A percentile compares a stretch with the other conserved stretches of the same genome.
phyloP scores from a whole-genome alignment of 2,113 vertebrate species.

The Antigone vipio region DNA sequence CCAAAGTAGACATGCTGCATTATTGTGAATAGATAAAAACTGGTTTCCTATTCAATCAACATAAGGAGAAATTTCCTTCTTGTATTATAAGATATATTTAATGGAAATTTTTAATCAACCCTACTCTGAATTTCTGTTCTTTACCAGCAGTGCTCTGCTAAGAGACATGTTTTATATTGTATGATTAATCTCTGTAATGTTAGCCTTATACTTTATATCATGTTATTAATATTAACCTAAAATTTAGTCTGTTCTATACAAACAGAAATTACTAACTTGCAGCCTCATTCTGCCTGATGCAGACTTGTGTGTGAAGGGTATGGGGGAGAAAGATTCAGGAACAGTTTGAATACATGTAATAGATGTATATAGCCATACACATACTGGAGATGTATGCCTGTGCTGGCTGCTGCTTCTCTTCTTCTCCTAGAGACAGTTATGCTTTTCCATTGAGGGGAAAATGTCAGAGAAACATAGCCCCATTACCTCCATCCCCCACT shows the following conservation, averaged over 20 bases:
- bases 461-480: neutral
- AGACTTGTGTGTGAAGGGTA: neutral
- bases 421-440: neutral
- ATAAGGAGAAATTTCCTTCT: neutral
- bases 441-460: neutral
- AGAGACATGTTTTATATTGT: neutral
- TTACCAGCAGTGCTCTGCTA: neutral
- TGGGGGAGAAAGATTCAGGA: neutral
- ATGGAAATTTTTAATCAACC: neutral
- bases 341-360: neutral
- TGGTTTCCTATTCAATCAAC: neutral
- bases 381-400: neutral
- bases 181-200: neutral
- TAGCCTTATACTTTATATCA: neutral
- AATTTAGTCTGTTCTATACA: neutral
- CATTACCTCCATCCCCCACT: neutral
- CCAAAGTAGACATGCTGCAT: neutral
- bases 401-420: neutral
- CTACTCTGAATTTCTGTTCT: neutral
- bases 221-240: neutral
- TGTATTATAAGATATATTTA: neutral
- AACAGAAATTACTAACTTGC: neutral
- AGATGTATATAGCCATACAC: neutral
- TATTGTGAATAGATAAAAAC: neutral
- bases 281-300: neutral